phyloP scores from a whole-genome alignment of 1,140 invertebrate species.

The Zophobas atratus region DNA sequence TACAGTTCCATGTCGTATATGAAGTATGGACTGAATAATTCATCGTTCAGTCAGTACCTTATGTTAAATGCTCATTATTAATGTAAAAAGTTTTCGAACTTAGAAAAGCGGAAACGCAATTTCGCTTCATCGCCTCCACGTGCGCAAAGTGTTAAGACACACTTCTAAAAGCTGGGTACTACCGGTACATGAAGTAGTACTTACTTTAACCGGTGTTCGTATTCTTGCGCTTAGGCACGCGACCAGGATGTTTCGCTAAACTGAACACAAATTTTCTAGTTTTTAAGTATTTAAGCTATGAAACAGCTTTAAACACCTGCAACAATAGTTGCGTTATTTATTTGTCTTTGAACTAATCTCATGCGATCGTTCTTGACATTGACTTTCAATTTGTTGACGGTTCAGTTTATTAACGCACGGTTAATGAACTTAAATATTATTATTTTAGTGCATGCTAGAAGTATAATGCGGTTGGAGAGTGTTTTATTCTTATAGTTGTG shows the following conservation, averaged over 20 bases:
- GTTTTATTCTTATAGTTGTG: no score
- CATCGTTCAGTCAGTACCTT: slow-evolving; percentile 12
- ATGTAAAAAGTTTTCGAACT: neutral
- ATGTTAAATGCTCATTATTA: slow-evolving; percentile 1
- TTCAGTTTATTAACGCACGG: slow-evolving; percentile 24
- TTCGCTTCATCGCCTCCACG: slow-evolving; percentile 35
- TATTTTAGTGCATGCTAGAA: slow-evolving; percentile 8
- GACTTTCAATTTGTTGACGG: slow-evolving; percentile 23
- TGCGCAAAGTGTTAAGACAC: slow-evolving; percentile 4
- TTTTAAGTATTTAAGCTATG: neutral
- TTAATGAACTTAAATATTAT: slow-evolving; percentile 37
- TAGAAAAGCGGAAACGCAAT: slow-evolving; percentile 13
- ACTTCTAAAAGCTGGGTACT: slow-evolving; percentile 6
- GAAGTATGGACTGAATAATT: slow-evolving; percentile 27
- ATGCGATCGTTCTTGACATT: slow-evolving; percentile 24
- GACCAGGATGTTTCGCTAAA: slow-evolving; percentile 10
- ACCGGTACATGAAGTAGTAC: slow-evolving; percentile 44
- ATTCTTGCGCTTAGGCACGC: slow-evolving; percentile 36
- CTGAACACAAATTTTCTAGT: neutral
- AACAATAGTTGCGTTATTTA: neutral
- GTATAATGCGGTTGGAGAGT: no score
- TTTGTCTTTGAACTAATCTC: neutral
- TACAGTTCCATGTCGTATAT: slow-evolving; percentile 18
- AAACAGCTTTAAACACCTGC: neutral
- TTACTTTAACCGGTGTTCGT: slow-evolving; percentile 38